A percentile compares a stretch with the other conserved stretches of the same genome.
phyloP scores from a whole-genome alignment of 2,797 vertebrate species.

The Balearica regulorum region DNA sequence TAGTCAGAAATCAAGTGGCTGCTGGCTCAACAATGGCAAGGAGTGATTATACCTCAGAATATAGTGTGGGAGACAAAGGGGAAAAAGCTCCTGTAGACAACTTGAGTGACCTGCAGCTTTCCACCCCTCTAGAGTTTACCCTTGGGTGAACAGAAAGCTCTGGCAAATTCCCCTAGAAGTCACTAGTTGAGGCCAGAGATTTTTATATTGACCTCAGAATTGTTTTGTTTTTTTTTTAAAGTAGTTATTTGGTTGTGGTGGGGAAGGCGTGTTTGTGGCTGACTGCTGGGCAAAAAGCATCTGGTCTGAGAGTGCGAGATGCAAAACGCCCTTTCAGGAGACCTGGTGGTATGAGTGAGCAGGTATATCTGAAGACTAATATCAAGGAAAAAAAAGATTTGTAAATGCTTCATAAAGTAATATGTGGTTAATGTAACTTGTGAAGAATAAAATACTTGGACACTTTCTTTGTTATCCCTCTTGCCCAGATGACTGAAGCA shows the following conservation, averaged over 20 bases:
- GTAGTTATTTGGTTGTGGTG: accelerated
- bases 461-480: neutral
- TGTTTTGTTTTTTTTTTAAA: neutral
- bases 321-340: neutral
- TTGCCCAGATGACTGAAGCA: neutral
- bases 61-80: neutral
- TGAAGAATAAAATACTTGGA: conserved; percentile 62
- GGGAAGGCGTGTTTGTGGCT: neutral
- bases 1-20: neutral
- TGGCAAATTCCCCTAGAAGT: neutral
- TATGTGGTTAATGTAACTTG: conserved; percentile 30
- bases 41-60: accelerated
- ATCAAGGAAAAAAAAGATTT: neutral
- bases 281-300: neutral
- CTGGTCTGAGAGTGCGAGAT: neutral
- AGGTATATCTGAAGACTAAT: neutral
- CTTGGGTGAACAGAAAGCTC: neutral
- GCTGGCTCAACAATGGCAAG: neutral
- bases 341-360: neutral
- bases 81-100: neutral
- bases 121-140: neutral
- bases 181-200: neutral
- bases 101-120: accelerated
- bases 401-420: neutral
- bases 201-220: neutral